phyloP scores from a whole-genome alignment of 2,888 invertebrate genomes.

The Globia sparganii region DNA sequence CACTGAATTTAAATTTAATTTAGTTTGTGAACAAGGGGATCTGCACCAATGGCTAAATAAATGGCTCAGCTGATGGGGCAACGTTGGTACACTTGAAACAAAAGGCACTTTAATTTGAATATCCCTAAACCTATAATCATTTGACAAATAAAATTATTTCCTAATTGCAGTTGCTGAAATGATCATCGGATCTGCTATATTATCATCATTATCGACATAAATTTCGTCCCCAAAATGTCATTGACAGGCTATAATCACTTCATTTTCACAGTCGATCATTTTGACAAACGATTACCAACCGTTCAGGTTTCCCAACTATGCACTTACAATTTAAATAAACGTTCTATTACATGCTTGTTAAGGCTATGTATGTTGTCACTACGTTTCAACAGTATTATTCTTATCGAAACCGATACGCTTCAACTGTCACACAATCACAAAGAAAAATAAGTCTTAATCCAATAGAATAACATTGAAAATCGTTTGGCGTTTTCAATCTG shows the following conservation, averaged over 20 bases:
- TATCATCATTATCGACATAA: not conserved
- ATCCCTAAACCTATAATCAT: not conserved
- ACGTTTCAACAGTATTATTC: conserved; percentile 51
- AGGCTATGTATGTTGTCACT: conserved; percentile 57
- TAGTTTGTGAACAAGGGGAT: too few relatives aligned
- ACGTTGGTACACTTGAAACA: not conserved
- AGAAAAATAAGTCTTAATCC: conserved; percentile 42
- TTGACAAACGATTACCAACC: conserved; percentile 40
- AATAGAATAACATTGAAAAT: conserved; percentile 50
- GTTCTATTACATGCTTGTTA: conserved; percentile 55
- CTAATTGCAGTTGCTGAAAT: not conserved
- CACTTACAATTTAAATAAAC: conserved; percentile 47
- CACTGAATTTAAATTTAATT: too few relatives aligned
- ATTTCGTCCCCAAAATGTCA: conserved; percentile 25
- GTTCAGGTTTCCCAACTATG: conserved; percentile 43
- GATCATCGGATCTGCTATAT: not conserved
- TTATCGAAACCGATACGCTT: conserved; percentile 63
- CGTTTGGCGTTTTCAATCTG: not conserved
- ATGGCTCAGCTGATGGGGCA: not conserved
- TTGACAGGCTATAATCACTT: conserved; percentile 10
- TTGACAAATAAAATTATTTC: not conserved
- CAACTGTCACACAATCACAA: conserved; percentile 37
- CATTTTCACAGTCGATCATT: conserved; percentile 41
- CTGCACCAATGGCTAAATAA: too few relatives aligned
- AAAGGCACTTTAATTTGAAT: not conserved